Base-by-base conservation (phyloP, 2,888 invertebrate species). In the Hydrotaea diabolus region DNA sequence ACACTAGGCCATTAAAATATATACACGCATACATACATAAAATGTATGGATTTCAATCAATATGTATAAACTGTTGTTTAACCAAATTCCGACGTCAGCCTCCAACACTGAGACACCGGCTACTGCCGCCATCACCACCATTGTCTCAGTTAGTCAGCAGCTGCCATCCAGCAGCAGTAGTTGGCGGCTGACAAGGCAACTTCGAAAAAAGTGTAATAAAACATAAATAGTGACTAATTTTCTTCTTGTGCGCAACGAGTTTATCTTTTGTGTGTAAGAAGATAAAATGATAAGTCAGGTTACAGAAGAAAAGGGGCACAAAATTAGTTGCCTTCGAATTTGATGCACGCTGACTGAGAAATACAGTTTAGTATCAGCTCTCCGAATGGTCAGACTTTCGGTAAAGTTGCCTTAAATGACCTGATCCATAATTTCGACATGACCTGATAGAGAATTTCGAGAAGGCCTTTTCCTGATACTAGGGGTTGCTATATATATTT, bases 221-320 rank as follows among this genome's bases (percentile, higher is more conserved):
- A 49, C 49, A 49, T n/a, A 49, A 49, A 49, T n/a, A 49, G 49
- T 49, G 49, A 49, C 49, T 49, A 49, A 49, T 49, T 49, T 49
- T 49, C 2, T 49, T 13, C 5, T 49, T n/a, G 2, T n/a, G n/a
- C 49, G n/a, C n/a, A n/a, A n/a, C n/a, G n/a, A 8, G 39, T 39
- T 11, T 39, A 39, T 39, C 39, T 39, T 8, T 36, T 39, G 9
- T 8, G 13, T 39, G 39, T 39, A 39, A 39, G 4, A 31, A 31
- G n/a, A n/a, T n/a, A n/a, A n/a, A n/a, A n/a, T n/a, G n/a, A n/a
- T n/a, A n/a, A n/a, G n/a, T n/a, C n/a, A n/a, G n/a, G n/a, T n/a
- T n/a, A n/a, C n/a, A n/a, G n/a, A n/a, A n/a, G n/a, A n/a, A n/a
- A n/a, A n/a, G n/a, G n/a, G n/a, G n/a, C n/a, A n/a, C n/a, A n/a